Conservation (phyloP, 2,113 vertebrate species). For the Tupaia chinensis region DNA sequence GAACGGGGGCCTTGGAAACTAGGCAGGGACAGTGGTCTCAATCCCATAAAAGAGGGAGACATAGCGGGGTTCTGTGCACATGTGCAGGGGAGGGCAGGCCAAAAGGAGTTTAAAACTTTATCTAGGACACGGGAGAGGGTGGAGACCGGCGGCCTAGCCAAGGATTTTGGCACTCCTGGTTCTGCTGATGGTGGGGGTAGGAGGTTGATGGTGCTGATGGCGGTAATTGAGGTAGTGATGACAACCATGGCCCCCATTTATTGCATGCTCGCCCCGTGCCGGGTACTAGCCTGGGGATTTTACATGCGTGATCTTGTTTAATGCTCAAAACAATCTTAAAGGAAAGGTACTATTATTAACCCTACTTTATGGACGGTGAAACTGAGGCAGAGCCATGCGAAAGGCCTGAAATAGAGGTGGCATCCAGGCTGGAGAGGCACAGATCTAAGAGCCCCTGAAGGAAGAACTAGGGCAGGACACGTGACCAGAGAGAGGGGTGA, state of each 20-base stretch:
- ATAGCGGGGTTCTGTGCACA: not conserved
- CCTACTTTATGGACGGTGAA: not conserved
- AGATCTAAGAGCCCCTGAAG: not conserved
- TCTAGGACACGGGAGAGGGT: not conserved
- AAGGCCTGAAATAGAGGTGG: not conserved
- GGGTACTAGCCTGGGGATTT: not conserved
- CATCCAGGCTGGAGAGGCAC: not conserved
- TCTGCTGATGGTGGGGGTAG: not conserved
- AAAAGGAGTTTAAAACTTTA: not conserved
- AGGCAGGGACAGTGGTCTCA: not conserved
- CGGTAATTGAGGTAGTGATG: not conserved
- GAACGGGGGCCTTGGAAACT: not conserved
- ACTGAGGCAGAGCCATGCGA: not conserved
- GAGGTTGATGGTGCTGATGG: not conserved
- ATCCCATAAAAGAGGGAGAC: not conserved
- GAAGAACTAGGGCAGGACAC: not conserved
- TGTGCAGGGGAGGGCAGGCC: not conserved
- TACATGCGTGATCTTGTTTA: not conserved
- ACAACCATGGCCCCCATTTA: not conserved
- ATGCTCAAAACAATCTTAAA: not conserved
- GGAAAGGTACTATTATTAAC: not conserved
- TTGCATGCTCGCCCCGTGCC: not conserved
- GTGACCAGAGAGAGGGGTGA: not conserved
- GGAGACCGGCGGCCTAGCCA: not conserved
- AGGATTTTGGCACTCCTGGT: not conserved